These are phyloP conservation scores for Mellivora capensis DNA, from an alignment of 2,113 vertebrate genomes.

Conservation along the genomic window DNA sequence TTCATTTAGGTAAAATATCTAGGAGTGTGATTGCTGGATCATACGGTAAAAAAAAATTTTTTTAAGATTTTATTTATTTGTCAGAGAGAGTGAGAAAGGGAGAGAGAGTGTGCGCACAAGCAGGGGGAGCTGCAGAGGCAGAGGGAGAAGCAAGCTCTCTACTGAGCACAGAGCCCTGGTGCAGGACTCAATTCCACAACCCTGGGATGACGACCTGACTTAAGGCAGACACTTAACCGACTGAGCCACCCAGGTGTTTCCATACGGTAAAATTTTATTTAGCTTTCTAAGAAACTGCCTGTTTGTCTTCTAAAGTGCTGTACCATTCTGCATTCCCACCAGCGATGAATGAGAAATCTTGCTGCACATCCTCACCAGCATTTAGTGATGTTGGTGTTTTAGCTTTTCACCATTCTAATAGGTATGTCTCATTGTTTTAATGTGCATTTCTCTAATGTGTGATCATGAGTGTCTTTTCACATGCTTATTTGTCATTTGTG, in stretches of 20 bases:
- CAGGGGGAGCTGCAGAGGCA: no score
- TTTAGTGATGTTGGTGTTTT: background rate
- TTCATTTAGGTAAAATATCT: background rate
- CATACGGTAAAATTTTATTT: background rate
- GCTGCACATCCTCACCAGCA: background rate
- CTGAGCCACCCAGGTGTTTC: no score
- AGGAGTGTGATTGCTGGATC: background rate
- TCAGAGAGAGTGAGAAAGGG: no score
- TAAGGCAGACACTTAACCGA: no score
- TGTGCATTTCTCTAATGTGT: background rate
- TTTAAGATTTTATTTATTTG: background rate
- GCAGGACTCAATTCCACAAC: no score
- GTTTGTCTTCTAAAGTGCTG: background rate
- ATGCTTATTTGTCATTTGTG: background rate
- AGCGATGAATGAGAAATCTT: background rate
- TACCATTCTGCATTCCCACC: background rate
- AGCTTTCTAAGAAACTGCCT: background rate
- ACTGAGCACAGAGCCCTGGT: no score
- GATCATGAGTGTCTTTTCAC: background rate
- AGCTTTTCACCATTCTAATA: background rate
- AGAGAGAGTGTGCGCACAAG: no score
- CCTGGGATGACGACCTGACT: no score
- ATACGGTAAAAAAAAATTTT: background rate
- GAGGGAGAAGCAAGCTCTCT: no score
- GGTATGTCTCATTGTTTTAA: background rate